A percentile compares a stretch with the other conserved stretches of the same genome.
These are phyloP conservation scores for Brotula barbata DNA, from an alignment of 2,797 vertebrate genomes.

Conservation along the genomic window DNA sequence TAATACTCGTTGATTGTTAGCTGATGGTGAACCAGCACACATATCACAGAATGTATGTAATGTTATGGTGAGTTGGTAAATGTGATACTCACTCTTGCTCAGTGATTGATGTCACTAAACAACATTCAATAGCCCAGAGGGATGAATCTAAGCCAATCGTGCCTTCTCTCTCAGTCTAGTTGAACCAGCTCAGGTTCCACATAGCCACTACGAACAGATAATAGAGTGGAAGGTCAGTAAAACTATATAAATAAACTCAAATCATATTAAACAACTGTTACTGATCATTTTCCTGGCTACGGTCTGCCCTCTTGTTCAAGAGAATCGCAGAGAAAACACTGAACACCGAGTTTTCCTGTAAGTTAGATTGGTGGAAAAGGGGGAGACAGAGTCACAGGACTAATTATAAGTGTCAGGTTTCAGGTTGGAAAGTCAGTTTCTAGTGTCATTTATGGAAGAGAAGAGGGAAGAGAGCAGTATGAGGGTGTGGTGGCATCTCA, in stretches of 20 bases:
- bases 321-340: slow-evolving; percentile 26
- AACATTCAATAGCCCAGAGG: slow-evolving; percentile 14
- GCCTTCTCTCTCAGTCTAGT: slow-evolving; percentile 31
- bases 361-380: slow-evolving; percentile 51
- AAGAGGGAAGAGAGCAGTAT: slow-evolving; percentile 49
- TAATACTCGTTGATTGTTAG: not conserved
- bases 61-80: too few species aligned
- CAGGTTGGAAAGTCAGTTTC: slow-evolving; percentile 77
- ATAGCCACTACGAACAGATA: slow-evolving; percentile 40
- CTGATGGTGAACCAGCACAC: too few species aligned
- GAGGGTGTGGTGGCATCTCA: slow-evolving; percentile 74
- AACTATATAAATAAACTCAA: slow-evolving; percentile 30
- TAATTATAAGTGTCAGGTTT: slow-evolving; percentile 79
- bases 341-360: slow-evolving; percentile 9
- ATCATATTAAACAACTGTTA: slow-evolving; percentile 12
- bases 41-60: too few species aligned
- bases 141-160: slow-evolving; percentile 19
- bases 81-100: not conserved
- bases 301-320: slow-evolving; percentile 19
- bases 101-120: slow-evolving; percentile 1
- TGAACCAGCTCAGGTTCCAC: slow-evolving; percentile 47
- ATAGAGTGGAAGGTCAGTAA: slow-evolving; percentile 27
- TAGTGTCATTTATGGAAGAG: slow-evolving; percentile 63
- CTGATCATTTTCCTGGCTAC: slow-evolving; percentile 26
- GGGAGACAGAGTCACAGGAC: slow-evolving; percentile 29